Percentiles rank a stretch among this genome's conserved stretches.
Conservation (phyloP, 2,113 vertebrate species). For the Bufo bufo region DNA sequence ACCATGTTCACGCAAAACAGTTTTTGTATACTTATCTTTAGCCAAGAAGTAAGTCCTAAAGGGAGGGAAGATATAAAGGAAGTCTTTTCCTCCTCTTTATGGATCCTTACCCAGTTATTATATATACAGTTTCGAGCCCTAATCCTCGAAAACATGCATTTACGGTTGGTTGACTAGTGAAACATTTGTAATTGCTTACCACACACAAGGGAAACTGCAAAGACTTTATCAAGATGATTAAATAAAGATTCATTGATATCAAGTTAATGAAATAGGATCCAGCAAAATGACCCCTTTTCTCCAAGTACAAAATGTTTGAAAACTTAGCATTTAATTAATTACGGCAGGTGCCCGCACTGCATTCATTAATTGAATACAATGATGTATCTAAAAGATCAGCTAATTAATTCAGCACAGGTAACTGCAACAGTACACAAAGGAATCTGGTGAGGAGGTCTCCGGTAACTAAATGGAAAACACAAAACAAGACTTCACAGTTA, state of each 20-base stretch:
- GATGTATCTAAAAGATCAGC: neutral
- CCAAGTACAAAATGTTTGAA: neutral
- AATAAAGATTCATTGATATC: conserved; percentile 13
- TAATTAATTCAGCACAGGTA: conserved; percentile 2
- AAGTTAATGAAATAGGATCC: conserved; percentile 8
- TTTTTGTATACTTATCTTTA: too few relatives aligned
- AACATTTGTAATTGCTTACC: conserved; percentile 2
- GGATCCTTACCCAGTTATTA: neutral
- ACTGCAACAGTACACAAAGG: neutral
- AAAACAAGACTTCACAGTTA: neutral
- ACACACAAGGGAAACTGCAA: neutral
- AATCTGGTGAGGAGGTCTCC: neutral
- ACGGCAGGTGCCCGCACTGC: neutral
- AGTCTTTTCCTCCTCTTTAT: neutral
- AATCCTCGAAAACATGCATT: neutral
- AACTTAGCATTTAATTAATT: neutral
- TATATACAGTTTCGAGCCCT: neutral
- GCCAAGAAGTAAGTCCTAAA: neutral
- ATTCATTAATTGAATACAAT: neutral
- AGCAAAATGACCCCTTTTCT: neutral
- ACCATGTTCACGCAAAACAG: too few relatives aligned
- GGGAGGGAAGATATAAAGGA: neutral
- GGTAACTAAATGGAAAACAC: neutral
- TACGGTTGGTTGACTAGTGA: neutral
- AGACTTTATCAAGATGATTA: conserved; percentile 13